A percentile compares a stretch with the other conserved stretches of the same genome.
phyloP scores from a whole-genome alignment of 2,113 vertebrate genomes.

The Hydropotes inermis region DNA sequence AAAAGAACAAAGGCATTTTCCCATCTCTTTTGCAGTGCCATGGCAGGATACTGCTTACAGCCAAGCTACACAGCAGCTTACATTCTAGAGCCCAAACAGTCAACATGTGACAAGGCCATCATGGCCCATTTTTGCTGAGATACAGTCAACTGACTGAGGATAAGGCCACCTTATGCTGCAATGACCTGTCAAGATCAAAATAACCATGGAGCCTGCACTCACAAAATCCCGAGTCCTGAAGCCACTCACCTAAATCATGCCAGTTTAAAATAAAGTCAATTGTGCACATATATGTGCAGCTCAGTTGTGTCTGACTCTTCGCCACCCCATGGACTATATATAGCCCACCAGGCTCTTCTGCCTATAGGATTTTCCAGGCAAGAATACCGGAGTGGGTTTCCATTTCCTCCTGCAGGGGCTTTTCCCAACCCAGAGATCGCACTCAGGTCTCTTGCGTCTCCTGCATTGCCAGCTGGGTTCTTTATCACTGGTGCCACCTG shows the following conservation, averaged over 20 bases:
- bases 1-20: neutral
- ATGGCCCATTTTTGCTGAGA: neutral
- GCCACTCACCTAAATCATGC: neutral
- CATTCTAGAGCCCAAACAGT: neutral
- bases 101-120: neutral
- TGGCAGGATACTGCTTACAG: neutral
- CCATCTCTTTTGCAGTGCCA: no score
- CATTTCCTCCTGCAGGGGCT: neutral
- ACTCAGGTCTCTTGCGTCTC: neutral
- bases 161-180: neutral
- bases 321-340: neutral
- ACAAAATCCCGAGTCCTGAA: neutral
- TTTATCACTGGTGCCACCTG: neutral
- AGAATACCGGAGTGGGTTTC: neutral
- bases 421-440: neutral
- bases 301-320: neutral
- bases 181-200: neutral
- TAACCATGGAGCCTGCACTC: neutral
- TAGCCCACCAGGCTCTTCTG: neutral
- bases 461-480: neutral
- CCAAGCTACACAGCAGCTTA: neutral
- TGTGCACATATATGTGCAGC: rapidly evolving
- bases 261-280: neutral
- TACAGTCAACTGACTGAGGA: neutral
- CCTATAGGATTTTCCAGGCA: neutral